A percentile compares a stretch with the other conserved stretches of the same genome.
These are phyloP conservation scores for Operophtera brumata DNA, from an alignment of 2,888 invertebrate species.

Conservation along the genomic window DNA sequence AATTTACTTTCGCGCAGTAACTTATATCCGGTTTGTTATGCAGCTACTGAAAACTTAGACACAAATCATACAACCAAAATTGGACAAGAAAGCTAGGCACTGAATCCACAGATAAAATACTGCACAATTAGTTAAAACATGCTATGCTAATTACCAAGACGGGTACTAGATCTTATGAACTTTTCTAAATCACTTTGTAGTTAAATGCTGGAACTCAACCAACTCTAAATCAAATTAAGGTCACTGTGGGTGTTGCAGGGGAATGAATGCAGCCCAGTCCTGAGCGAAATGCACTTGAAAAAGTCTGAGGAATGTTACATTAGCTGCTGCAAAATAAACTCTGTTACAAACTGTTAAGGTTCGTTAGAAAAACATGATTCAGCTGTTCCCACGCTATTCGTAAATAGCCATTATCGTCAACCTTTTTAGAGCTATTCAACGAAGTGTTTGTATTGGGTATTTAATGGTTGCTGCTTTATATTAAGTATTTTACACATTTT, in stretches of 20 bases:
- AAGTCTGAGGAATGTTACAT: neutral
- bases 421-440: neutral
- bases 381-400: neutral
- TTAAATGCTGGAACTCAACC: constrained; percentile 28
- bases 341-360: neutral
- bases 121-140: neutral
- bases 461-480: neutral
- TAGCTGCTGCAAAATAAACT: neutral
- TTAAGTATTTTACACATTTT: neutral
- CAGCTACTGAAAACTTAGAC: neutral
- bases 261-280: neutral
- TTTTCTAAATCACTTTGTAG: constrained; percentile 18
- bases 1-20: too few relatives aligned
- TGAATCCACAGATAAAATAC: too few relatives aligned
- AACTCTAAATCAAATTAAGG: constrained; percentile 33
- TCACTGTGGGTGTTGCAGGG: constrained; percentile 18
- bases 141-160: constrained; percentile 11
- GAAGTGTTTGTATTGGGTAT: neutral
- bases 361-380: neutral
- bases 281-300: constrained; percentile 1
- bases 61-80: too few relatives aligned
- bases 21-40: too few relatives aligned
- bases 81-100: too few relatives aligned
- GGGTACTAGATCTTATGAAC: constrained; percentile 2
- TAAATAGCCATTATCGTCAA: neutral